Evolutionary conservation across 2,797 vertebrate species (phyloP).

Genomic region (Delichon dasypus): DNA sequence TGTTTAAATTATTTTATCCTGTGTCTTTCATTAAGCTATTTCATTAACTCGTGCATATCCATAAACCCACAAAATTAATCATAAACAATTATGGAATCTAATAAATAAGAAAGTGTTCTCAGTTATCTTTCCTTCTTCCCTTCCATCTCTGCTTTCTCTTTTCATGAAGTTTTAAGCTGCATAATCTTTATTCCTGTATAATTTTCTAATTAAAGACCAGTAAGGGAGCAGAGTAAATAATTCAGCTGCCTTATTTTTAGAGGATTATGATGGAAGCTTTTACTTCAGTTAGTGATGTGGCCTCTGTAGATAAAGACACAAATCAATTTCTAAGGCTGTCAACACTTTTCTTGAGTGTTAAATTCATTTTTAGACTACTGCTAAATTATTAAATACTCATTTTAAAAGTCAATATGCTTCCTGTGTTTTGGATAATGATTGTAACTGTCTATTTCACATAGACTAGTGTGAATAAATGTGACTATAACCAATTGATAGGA

Average conservation of each 20-base stretch:
- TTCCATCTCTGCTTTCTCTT: neutral
- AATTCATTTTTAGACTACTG: constrained; percentile 16
- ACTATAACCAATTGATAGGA: neutral
- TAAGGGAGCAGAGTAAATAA: neutral
- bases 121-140: neutral
- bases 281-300: neutral
- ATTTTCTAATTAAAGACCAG: neutral
- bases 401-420: constrained; percentile 29
- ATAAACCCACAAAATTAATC: neutral
- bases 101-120: neutral
- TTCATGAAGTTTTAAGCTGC: neutral
- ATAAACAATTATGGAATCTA: neutral
- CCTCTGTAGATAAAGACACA: neutral
- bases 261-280: neutral
- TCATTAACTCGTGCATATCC: neutral
- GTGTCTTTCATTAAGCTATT: neutral
- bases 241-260: neutral
- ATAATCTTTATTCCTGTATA: neutral
- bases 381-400: constrained; percentile 33
- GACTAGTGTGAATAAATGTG: neutral
- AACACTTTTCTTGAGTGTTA: constrained; percentile 20
- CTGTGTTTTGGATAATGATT: constrained; percentile 6
- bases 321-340: constrained; percentile 29
- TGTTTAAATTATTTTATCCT: neutral
- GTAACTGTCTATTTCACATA: neutral